Base-by-base conservation (phyloP, 2,888 invertebrate species). In the Mystacides longicornis region DNA sequence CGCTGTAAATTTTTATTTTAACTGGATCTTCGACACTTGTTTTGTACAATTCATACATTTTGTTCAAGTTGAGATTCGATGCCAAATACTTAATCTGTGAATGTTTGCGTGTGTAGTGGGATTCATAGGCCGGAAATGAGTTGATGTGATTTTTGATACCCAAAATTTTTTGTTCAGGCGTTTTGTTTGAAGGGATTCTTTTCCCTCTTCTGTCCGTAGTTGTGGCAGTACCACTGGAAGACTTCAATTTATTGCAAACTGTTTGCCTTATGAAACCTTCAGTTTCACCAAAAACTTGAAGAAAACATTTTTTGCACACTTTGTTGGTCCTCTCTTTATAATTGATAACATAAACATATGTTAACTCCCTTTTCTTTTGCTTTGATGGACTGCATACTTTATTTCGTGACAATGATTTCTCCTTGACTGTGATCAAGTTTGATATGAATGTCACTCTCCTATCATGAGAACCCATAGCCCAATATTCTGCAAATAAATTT, bases 201-300 rank as follows among this genome's bases (percentile, higher is more conserved):
- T 45, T 45, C 45, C 45, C 45, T 45, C 45, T 19, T 45, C 20
- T 45, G 20, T 45, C 45, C 20, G 45, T 19, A 4, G 20, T 45
- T 3, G 45, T 45, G 14, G 20, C 14, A 45, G 45, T 14, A 18
- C 43, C 43, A 43, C 43, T 43, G 43, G 16, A 21, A 20, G 20
- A 45, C 16, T 45, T 45, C 20, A 45, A 45, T 45, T 45, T 19
- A 19, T 45, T 45, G 16, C 20, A 21, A 7, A 45, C 14, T 45
- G 45, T 45, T 7, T 45, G 45, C 20, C 45, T 45, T 11, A 45
- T 45, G 45, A 45, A 45, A 19, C 45, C 45, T 45, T 45, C 45
- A 45, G 45, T 19, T 45, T 45, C 45, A 45, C 20, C 18, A 45
- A 45, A 45, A 45, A 45, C 4, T 45, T 45, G 45, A 19, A 45